Base-by-base conservation (phyloP, 2,888 invertebrate species). In the Pristionchus entomophagus region DNA sequence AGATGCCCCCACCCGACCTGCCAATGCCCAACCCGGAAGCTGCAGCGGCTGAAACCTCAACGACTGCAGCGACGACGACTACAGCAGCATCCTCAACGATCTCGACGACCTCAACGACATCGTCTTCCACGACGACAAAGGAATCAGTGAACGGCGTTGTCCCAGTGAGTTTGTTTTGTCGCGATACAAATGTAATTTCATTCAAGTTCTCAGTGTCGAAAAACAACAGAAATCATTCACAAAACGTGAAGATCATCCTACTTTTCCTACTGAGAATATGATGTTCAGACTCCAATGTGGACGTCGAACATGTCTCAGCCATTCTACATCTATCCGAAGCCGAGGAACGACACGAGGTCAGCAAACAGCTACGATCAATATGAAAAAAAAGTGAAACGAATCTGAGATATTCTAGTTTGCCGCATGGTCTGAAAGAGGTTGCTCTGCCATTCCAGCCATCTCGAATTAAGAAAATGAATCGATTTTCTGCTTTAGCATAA, bases 301-400 rank as follows among this genome's bases (percentile, higher is more conserved):
- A 41, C 38, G 5, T 73, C 73, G 1, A 45, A 73, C 73, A 73
- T 73, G 73, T 41, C 73, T 5, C 22, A 35, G 41, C 73, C 73
- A 41, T 73, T 41, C 73, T 45, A 41, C 41, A 73, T 73, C 41
- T 45, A 45, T n/a, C 73, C 73, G 26, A 73, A n/a, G 41, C 45
- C 73, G 45, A 41, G 73, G 26, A 41, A 73, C 14, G 41, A 73
- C 19, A 73, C 41, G 73, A 73, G 73, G 73, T 73, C 22, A n/a
- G 69, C 22, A 8, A 38, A n/a, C 6, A 26, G n/a, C n/a, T 59
- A n/a, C n/a, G 51, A 51, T 2, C 56, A n/a, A 0, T n/a, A 59
- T 22, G 19, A 59, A 3, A 59, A 59, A n/a, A 6, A 22, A 59
- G n/a, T 59, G n/a, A n/a, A n/a, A n/a, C n/a, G n/a, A n/a, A n/a